A percentile compares a stretch with the other conserved stretches of the same genome.
Evolutionary conservation across 2,888 invertebrate genomes (phyloP).

Genomic region (Atrina japonica): DNA sequence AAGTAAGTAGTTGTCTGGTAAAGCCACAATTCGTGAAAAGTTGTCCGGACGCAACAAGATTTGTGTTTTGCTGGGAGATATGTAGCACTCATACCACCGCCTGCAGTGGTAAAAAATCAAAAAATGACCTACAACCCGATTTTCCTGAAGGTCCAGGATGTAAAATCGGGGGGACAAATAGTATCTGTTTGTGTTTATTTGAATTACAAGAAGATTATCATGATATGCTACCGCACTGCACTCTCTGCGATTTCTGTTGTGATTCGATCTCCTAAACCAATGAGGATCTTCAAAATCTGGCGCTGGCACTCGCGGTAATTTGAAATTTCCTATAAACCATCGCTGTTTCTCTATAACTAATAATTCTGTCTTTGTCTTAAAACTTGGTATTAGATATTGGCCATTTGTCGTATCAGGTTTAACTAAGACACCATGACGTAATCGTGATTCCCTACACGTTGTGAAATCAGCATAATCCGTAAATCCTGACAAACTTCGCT

Average conservation of each 20-base stretch:
- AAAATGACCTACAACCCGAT: slow-evolving; percentile 61
- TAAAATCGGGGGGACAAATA: slow-evolving; percentile 63
- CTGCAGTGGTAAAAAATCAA: slow-evolving; percentile 56
- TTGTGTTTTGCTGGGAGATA: slow-evolving; percentile 61
- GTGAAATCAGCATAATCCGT: slow-evolving; percentile 61
- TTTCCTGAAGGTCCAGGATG: slow-evolving; percentile 57
- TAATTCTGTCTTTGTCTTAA: slow-evolving; percentile 53
- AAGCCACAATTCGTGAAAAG: slow-evolving; percentile 52
- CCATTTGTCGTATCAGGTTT: slow-evolving; percentile 66
- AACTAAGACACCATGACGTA: slow-evolving; percentile 57
- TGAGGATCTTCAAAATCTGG: slow-evolving; percentile 43
- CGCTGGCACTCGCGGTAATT: slow-evolving; percentile 47
- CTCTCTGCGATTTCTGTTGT: slow-evolving; percentile 50
- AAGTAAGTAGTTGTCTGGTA: slow-evolving; percentile 55
- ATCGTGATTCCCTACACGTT: slow-evolving; percentile 51
- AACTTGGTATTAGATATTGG: slow-evolving; percentile 50
- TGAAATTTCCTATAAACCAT: slow-evolving; percentile 43
- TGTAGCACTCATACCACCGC: slow-evolving; percentile 69
- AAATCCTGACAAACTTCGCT: slow-evolving; percentile 55
- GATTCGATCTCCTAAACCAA: slow-evolving; percentile 46
- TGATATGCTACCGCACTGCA: slow-evolving; percentile 62
- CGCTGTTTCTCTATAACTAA: slow-evolving; percentile 56
- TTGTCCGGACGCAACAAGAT: slow-evolving; percentile 65
- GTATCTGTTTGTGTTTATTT: slow-evolving; percentile 61
- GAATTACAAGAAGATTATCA: slow-evolving; percentile 57